phyloP scores from a whole-genome alignment of 2,113 vertebrate genomes.

The Egretta garzetta region DNA sequence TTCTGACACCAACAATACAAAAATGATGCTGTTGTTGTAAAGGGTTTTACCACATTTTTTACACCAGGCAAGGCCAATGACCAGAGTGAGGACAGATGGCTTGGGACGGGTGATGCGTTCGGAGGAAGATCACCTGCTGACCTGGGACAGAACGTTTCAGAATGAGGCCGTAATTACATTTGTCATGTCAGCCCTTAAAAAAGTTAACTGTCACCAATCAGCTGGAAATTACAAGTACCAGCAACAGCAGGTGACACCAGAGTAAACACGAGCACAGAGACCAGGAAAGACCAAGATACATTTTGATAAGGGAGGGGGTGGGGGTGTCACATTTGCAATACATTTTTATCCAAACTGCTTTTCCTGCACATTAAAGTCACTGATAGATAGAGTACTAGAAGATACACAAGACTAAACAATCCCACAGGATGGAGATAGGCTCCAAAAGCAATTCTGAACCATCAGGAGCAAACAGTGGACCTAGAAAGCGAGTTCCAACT shows the following conservation, averaged over 20 bases:
- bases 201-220: neutral
- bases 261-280: neutral
- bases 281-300: neutral
- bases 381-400: neutral
- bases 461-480: neutral
- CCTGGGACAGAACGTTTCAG: slow-evolving; percentile 30
- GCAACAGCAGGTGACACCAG: neutral
- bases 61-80: slow-evolving; percentile 35
- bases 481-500: neutral
- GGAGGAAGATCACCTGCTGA: neutral
- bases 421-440: too few relatives aligned
- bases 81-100: slow-evolving; percentile 17
- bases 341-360: neutral
- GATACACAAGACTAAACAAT: neutral
- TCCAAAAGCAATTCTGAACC: too few relatives aligned
- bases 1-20: slow-evolving; percentile 70
- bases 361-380: neutral
- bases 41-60: slow-evolving; percentile 36
- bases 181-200: neutral
- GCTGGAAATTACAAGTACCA: neutral
- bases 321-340: neutral
- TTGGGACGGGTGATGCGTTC: neutral
- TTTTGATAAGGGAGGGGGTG: neutral
- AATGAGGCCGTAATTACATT: neutral
- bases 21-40: slow-evolving; percentile 1